A percentile compares a stretch with the other conserved stretches of the same genome.
Evolutionary conservation across 2,797 vertebrate genomes (phyloP).

Genomic region (Myotis pilosus): DNA sequence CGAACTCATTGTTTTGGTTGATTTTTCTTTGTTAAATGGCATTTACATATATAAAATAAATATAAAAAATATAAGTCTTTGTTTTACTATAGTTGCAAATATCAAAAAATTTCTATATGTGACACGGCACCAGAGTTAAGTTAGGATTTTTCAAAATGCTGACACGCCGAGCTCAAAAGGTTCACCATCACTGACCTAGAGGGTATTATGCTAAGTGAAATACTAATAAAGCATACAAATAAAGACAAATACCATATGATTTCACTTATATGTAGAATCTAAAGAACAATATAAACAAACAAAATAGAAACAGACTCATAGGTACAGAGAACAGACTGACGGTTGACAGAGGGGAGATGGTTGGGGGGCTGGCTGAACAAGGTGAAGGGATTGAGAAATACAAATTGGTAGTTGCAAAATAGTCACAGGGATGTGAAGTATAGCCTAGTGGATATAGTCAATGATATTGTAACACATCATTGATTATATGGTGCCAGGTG

Average conservation of each 20-base stretch:
- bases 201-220: not conserved
- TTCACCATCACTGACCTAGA: not conserved
- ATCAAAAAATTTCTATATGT: too few relatives aligned
- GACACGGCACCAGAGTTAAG: too few relatives aligned
- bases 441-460: not conserved
- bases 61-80: too few relatives aligned
- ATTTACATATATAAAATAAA: too few relatives aligned
- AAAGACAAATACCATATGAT: not conserved
- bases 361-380: not conserved
- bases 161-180: too few relatives aligned
- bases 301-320: not conserved
- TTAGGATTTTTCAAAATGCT: too few relatives aligned
- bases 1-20: too few relatives aligned
- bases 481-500: not conserved
- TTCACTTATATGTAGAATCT: not conserved
- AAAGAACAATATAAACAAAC: not conserved
- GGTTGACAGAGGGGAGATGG: not conserved
- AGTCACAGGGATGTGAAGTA: not conserved
- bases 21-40: too few relatives aligned
- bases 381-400: not conserved
- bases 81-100: too few relatives aligned
- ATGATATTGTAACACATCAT: not conserved
- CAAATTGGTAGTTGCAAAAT: not conserved
- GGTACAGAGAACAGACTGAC: not conserved
- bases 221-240: not conserved